Conservation (phyloP, 2,888 invertebrate species). For the Eucera pruinosa region DNA sequence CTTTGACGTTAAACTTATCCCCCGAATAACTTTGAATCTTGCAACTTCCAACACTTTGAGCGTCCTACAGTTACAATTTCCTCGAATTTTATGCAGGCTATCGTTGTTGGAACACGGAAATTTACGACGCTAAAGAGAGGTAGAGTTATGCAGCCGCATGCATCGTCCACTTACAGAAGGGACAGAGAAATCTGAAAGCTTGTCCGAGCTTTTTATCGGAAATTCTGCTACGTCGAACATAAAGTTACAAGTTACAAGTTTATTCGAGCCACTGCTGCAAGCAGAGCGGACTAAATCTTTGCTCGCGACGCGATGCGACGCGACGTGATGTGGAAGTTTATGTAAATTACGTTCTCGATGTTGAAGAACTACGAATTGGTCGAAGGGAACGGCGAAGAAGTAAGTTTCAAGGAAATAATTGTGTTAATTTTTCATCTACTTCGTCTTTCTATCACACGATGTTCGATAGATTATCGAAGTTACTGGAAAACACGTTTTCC, state of each 20-base stretch:
- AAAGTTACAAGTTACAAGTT: constrained; percentile 14
- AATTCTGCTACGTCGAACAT: not conserved
- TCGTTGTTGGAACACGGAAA: no score
- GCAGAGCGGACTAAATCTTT: not conserved
- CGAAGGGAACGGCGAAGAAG: no score
- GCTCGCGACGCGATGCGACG: no score
- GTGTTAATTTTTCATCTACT: not conserved
- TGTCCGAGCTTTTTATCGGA: constrained; percentile 5
- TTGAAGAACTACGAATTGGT: no score
- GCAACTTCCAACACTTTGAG: no score
- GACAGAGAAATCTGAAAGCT: constrained; percentile 12
- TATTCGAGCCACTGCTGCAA: not conserved
- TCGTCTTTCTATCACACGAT: no score
- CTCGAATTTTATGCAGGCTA: no score
- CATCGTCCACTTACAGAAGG: not conserved
- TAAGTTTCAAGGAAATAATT: not conserved
- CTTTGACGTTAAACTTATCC: no score
- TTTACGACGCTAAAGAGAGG: not conserved
- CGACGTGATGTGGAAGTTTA: not conserved
- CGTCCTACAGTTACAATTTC: not conserved
- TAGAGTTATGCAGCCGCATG: not conserved
- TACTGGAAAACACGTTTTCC: not conserved
- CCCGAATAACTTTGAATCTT: no score
- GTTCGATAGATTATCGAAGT: no score
- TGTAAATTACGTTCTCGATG: not conserved